Conservation (phyloP, 2,113 vertebrate species). For the Irena cyanogastra region DNA sequence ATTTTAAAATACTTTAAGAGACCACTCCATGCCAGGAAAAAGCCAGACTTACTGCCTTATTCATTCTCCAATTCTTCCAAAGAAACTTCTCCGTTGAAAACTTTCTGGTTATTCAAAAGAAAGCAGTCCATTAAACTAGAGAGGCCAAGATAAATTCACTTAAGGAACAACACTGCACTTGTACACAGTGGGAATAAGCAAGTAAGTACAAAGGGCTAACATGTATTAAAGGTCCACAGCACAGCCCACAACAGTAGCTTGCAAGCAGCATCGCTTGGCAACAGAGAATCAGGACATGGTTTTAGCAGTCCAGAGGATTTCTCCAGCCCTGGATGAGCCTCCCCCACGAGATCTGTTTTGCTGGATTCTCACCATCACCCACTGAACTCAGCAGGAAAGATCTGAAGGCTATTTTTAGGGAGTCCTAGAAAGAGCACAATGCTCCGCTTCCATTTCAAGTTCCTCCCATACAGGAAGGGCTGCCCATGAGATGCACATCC, state of each 20-base stretch:
- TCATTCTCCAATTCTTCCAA: neutral
- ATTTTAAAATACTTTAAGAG: neutral
- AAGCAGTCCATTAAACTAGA: neutral
- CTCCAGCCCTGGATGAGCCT: neutral
- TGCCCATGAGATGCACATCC: neutral
- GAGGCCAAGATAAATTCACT: neutral
- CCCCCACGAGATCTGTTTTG: neutral
- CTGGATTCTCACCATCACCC: neutral
- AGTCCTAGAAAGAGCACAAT: neutral
- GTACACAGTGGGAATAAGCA: neutral
- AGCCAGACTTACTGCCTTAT: rapidly evolving
- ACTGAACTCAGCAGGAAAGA: neutral
- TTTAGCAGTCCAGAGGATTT: neutral
- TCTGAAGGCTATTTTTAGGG: neutral
- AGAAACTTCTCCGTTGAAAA: neutral
- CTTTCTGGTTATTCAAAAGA: neutral
- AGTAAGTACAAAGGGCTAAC: neutral
- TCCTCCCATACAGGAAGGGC: neutral
- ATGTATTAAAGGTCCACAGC: neutral
- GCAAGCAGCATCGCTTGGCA: rapidly evolving
- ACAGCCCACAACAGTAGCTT: neutral
- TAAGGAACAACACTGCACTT: neutral
- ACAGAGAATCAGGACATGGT: neutral
- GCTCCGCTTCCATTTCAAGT: neutral
- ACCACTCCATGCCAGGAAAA: neutral